These are phyloP conservation scores for Gopherus evgoodei DNA, from an alignment of 2,113 vertebrate species.

Conservation along the genomic window DNA sequence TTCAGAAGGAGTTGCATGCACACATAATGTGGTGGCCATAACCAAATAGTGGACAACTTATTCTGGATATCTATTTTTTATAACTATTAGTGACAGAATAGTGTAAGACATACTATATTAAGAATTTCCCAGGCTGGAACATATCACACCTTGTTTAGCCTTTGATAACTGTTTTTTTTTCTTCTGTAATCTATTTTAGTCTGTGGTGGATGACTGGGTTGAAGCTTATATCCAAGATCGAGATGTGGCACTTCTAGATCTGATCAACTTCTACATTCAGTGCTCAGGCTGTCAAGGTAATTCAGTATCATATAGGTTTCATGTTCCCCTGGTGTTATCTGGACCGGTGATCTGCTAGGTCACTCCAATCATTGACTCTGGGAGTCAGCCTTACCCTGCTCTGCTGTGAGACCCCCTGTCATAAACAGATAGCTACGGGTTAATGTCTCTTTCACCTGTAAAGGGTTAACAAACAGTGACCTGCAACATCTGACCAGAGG, in stretches of 20 bases:
- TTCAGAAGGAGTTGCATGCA: background rate
- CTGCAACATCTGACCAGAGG: too few relatives aligned
- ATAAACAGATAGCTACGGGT: too few relatives aligned
- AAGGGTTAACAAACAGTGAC: too few relatives aligned
- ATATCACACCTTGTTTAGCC: background rate
- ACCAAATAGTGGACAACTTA: background rate
- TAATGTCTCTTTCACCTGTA: too few relatives aligned
- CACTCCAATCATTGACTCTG: too few relatives aligned
- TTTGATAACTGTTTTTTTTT: background rate
- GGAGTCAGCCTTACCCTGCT: too few relatives aligned
- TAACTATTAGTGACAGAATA: background rate
- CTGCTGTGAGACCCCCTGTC: too few relatives aligned
- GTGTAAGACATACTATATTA: background rate
- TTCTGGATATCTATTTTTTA: background rate
- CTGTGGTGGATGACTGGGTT: slow-evolving; percentile 92
- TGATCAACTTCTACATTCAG: slow-evolving; percentile 95
- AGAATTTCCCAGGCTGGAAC: background rate
- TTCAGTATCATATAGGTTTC: background rate
- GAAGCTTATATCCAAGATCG: slow-evolving; percentile 86
- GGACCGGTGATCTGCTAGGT: too few relatives aligned
- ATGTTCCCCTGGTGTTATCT: too few relatives aligned
- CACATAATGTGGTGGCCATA: background rate
- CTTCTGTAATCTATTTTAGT: slow-evolving; percentile 72
- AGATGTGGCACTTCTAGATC: slow-evolving; percentile 89
- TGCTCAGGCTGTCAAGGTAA: slow-evolving; percentile 93